Evolutionary conservation across 2,113 vertebrate species (phyloP).

Genomic region (Ictalurus furcatus): DNA sequence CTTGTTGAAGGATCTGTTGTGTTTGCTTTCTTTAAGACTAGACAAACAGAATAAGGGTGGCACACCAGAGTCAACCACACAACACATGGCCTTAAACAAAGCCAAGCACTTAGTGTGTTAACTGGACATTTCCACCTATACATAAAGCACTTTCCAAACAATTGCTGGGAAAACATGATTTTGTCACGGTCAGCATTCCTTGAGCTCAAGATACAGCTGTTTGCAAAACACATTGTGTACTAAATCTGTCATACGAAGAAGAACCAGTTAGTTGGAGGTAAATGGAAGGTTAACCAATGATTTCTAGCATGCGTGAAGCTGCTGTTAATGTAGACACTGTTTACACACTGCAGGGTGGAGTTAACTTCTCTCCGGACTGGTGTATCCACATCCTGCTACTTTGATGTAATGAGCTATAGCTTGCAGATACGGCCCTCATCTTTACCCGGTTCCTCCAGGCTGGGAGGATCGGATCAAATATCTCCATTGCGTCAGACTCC

Average conservation of each 20-base stretch:
- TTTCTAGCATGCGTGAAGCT: neutral
- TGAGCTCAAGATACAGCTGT: neutral
- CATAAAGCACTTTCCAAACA: constrained; percentile 9
- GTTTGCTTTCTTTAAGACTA: constrained; percentile 23
- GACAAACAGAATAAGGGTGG: constrained; percentile 21
- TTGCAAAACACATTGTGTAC: neutral
- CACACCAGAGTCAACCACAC: neutral
- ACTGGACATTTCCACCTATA: constrained; percentile 5
- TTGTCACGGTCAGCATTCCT: neutral
- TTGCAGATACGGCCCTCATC: constrained; percentile 32
- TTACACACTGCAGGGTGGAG: constrained; percentile 18
- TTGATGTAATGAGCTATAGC: constrained; percentile 19
- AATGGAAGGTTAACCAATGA: constrained; percentile 14
- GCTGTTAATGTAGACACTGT: neutral
- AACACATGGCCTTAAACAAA: constrained; percentile 26
- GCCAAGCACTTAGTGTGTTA: neutral
- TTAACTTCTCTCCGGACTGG: constrained; percentile 15
- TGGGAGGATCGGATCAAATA: constrained; percentile 20
- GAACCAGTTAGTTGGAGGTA: neutral
- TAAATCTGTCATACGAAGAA: neutral
- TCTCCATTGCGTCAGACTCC: constrained; percentile 10
- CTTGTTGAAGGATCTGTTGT: constrained; percentile 1
- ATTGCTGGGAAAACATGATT: constrained; percentile 4
- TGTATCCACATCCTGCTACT: constrained; percentile 34
- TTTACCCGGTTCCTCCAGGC: constrained; percentile 24